Conservation (phyloP, 2,113 vertebrate species). For the human region DNA sequence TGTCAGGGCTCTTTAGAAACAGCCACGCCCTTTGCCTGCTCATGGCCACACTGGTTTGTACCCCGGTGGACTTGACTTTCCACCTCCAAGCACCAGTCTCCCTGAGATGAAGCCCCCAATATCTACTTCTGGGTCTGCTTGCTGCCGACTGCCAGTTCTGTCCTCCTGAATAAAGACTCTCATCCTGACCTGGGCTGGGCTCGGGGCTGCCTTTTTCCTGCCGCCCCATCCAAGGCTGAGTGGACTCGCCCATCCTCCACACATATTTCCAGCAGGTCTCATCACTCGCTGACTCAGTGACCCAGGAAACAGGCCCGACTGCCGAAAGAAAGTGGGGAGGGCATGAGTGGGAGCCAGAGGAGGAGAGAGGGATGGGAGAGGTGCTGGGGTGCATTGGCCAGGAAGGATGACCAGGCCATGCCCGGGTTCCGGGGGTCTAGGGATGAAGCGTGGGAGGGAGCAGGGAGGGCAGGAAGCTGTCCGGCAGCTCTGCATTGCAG, state of each 20-base stretch:
- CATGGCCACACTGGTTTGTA: background rate
- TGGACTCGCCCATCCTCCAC: background rate
- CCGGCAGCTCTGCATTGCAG: accelerated
- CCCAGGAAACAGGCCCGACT: background rate
- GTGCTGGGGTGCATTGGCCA: background rate
- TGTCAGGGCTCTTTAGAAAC: background rate
- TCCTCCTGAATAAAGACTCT: background rate
- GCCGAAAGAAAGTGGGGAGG: background rate
- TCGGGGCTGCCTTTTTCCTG: background rate
- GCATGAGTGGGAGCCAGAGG: accelerated
- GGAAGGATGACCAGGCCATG: background rate
- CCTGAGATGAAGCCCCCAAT: background rate
- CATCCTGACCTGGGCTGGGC: background rate
- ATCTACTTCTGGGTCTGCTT: too few species aligned
- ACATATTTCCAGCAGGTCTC: background rate
- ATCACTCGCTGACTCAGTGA: background rate
- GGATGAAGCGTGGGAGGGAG: background rate
- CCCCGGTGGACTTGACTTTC: background rate
- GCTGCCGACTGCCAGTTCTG: background rate
- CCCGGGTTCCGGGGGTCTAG: too few species aligned
- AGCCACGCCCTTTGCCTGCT: background rate
- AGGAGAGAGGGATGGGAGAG: too few species aligned
- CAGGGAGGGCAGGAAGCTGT: background rate
- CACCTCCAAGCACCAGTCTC: background rate
- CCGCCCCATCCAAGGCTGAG: too few species aligned